Conservation (phyloP, 2,888 invertebrate genomes). For the Cyrtodaria siliqua region DNA sequence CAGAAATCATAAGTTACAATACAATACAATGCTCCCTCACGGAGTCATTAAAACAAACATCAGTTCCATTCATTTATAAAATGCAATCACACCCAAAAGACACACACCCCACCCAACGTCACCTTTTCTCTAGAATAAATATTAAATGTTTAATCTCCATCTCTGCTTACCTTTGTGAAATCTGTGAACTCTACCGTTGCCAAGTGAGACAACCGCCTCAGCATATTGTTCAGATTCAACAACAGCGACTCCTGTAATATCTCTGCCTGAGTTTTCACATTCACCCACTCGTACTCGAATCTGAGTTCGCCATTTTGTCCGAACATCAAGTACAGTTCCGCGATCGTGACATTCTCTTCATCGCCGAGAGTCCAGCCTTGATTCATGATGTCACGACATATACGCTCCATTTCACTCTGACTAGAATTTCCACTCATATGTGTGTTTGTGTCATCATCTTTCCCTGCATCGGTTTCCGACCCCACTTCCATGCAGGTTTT, state of each 20-base stretch:
- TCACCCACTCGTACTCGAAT: conserved; percentile 86
- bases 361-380: conserved; percentile 55
- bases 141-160: too few relatives aligned
- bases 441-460: conserved; percentile 17
- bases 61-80: too few relatives aligned
- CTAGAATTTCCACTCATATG: conserved; percentile 43
- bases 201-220: conserved; percentile 79
- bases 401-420: conserved; percentile 46
- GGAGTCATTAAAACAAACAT: too few relatives aligned
- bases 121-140: too few relatives aligned
- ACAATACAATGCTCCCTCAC: too few relatives aligned
- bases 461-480: background rate
- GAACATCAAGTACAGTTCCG: conserved; percentile 94
- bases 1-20: too few relatives aligned
- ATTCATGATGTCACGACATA: conserved; percentile 52
- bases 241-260: conserved; percentile 55
- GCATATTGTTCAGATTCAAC: conserved; percentile 77
- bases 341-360: conserved; percentile 92
- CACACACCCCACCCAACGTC: too few relatives aligned
- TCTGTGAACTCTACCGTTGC: conserved; percentile 83
- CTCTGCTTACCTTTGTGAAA: conserved; percentile 64
- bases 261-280: conserved; percentile 46
- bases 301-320: conserved; percentile 84
- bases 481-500: background rate
- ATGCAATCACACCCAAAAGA: too few relatives aligned